These are phyloP conservation scores for Drepanosiphum platanoidis DNA, from an alignment of 2,888 invertebrate genomes.

Conservation along the genomic window DNA sequence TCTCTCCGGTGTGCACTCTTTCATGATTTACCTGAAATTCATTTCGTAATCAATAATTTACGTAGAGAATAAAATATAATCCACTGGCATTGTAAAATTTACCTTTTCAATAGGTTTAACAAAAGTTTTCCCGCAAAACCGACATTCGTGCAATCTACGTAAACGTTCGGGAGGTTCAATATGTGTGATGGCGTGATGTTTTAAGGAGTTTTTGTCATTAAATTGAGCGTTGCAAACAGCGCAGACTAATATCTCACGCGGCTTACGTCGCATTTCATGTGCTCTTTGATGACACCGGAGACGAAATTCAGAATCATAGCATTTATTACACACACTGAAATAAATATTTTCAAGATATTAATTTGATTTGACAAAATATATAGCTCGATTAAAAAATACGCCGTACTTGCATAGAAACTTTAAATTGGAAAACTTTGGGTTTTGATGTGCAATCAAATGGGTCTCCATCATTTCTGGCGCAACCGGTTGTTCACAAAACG, in stretches of 20 bases:
- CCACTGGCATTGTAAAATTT: constrained; percentile 16
- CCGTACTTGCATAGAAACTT: constrained; percentile 59
- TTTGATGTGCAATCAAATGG: constrained; percentile 58
- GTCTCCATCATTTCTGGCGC: constrained; percentile 60
- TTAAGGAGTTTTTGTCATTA: constrained; percentile 57
- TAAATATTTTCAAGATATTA: too few relatives aligned
- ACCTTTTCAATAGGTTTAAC: constrained; percentile 59
- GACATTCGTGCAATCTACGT: constrained; percentile 55
- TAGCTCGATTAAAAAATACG: too few relatives aligned
- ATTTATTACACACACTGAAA: constrained; percentile 59
- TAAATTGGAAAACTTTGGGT: constrained; percentile 55
- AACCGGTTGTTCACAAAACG: constrained; percentile 56
- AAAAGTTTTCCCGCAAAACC: constrained; percentile 57
- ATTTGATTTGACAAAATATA: too few relatives aligned
- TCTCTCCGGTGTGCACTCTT: constrained; percentile 62
- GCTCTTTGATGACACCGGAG: constrained; percentile 55
- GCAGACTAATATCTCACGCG: constrained; percentile 48
- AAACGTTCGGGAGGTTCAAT: constrained; percentile 59
- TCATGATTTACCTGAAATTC: constrained; percentile 55
- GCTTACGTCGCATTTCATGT: constrained; percentile 58
- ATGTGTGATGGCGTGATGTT: constrained; percentile 59
- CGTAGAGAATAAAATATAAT: neutral
- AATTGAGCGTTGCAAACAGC: constrained; percentile 52
- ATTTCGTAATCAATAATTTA: neutral
- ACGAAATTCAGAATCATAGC: constrained; percentile 58